Percentiles rank a stretch among this genome's conserved stretches.
These are phyloP conservation scores for rat (Rattus norvegicus) DNA, from an alignment of 2,113 vertebrate genomes.

Conservation along the genomic window GRCr8 NC_086033.1:9764001-9764500, in stretches of 20 bases:
- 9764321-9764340: neutral
- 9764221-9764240: neutral
- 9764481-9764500: neutral
- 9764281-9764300: neutral
- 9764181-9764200: neutral
- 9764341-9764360: neutral
- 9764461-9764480: neutral
- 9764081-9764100: too few relatives aligned
- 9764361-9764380: neutral
- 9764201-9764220: neutral
- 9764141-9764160: fast-evolving
- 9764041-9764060: neutral
- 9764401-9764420: neutral
- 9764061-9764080: neutral
- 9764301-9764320: neutral
- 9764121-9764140: too few relatives aligned
- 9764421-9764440: neutral
- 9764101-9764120: neutral
- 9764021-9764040: neutral
- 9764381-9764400: neutral
- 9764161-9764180: too few relatives aligned
- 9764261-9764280: neutral
- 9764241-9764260: neutral
- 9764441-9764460: neutral
- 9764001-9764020: neutral